A percentile compares a stretch with the other conserved stretches of the same genome.
phyloP scores from a whole-genome alignment of 2,888 invertebrate species.

The Himalopsyche japonica region DNA sequence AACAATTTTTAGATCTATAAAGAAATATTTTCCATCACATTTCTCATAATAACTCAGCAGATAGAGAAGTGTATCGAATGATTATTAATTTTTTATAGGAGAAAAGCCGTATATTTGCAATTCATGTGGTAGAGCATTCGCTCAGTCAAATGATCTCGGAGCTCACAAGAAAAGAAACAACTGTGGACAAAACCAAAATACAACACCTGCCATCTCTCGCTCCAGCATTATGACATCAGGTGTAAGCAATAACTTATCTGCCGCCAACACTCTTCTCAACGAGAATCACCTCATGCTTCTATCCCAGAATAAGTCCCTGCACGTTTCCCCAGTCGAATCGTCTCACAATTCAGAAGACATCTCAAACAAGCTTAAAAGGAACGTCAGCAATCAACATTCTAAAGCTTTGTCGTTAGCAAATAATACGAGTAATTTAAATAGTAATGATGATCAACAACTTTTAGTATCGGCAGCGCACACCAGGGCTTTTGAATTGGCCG shows the following conservation, averaged over 20 bases:
- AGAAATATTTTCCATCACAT: too few species aligned
- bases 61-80: neutral
- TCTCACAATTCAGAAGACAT: neutral
- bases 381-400: neutral
- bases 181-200: constrained; percentile 16
- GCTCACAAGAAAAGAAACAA: constrained; percentile 40
- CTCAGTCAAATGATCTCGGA: constrained; percentile 42
- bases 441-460: neutral
- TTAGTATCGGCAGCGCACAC: neutral
- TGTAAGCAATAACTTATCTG: neutral
- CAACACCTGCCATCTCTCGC: neutral
- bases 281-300: constrained; percentile 17
- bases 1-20: too few species aligned
- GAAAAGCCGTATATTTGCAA: constrained; percentile 42
- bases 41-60: too few species aligned
- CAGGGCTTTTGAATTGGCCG: neutral
- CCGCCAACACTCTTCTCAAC: neutral
- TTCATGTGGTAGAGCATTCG: constrained; percentile 41
- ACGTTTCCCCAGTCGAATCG: constrained; percentile 8
- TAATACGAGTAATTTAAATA: neutral
- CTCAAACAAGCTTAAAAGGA: constrained; percentile 2
- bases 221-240: neutral
- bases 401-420: constrained; percentile 17
- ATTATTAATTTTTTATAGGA: constrained; percentile 28
- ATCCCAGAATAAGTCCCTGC: constrained; percentile 9